phyloP scores from a whole-genome alignment of 2,113 vertebrate genomes.

The Bubo scandiacus region DNA sequence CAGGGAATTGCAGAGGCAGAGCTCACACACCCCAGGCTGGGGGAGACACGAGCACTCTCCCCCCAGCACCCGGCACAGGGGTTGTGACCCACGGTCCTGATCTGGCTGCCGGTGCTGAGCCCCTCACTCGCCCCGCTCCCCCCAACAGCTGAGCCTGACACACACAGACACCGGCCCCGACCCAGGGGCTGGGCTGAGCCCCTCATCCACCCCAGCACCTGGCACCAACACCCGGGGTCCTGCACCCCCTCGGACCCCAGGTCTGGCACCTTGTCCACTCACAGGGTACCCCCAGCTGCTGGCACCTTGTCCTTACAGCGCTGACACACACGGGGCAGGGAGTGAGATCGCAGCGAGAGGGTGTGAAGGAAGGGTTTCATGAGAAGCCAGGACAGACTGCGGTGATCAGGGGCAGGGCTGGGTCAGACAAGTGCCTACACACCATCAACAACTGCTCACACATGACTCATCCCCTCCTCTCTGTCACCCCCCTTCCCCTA shows the following conservation, averaged over 20 bases:
- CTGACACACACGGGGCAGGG: neutral
- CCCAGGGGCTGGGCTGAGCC: neutral
- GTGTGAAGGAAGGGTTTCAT: neutral
- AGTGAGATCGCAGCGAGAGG: neutral
- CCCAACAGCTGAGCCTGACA: neutral
- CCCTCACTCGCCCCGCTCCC: fast-evolving
- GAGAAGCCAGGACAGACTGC: neutral
- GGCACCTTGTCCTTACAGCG: neutral
- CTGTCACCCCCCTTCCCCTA: neutral
- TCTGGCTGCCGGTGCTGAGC: neutral
- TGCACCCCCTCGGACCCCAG: too few species aligned
- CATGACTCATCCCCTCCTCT: neutral
- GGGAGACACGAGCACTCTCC: neutral
- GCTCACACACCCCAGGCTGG: neutral
- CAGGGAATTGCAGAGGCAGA: too few species aligned
- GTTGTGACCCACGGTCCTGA: neutral
- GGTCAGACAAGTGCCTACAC: neutral
- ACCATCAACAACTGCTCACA: neutral
- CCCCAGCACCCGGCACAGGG: neutral
- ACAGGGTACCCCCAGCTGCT: fast-evolving
- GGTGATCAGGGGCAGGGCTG: neutral
- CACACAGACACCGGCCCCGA: neutral
- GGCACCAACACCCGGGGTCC: fast-evolving
- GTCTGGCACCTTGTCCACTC: neutral
- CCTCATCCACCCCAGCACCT: neutral